Conservation (phyloP, 1,140 invertebrate genomes). For the Papilio aristodemus region DNA sequence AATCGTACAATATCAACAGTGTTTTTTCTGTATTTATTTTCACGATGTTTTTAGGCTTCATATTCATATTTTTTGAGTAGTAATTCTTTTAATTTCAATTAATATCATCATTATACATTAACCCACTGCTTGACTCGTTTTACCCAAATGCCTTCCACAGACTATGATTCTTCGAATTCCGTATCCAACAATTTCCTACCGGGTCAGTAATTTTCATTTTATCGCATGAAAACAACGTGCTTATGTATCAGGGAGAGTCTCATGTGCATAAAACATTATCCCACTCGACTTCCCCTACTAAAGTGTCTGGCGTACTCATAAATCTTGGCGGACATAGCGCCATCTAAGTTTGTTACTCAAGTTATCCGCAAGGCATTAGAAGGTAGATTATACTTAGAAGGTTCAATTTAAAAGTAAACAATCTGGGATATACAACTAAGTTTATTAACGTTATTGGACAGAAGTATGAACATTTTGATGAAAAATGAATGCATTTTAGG, state of each 20-base stretch:
- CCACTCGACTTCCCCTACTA: slow-evolving; percentile 16
- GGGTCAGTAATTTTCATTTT: slow-evolving; percentile 9
- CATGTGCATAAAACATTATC: slow-evolving; percentile 23
- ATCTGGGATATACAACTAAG: slow-evolving; percentile 6
- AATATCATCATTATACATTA: too few relatives aligned
- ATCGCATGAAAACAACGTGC: slow-evolving; percentile 15
- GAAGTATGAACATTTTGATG: slow-evolving; percentile 16
- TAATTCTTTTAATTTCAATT: too few relatives aligned
- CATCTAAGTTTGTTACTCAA: slow-evolving; percentile 32
- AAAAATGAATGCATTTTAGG: too few relatives aligned
- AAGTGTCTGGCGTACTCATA: slow-evolving; percentile 28
- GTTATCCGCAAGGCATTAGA: slow-evolving; percentile 26
- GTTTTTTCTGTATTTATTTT: slow-evolving; percentile 1
- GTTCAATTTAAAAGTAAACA: slow-evolving; percentile 27
- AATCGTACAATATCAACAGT: neutral
- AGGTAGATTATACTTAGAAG: slow-evolving; percentile 10
- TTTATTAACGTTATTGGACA: too few relatives aligned
- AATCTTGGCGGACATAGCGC: slow-evolving; percentile 20
- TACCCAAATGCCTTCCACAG: too few relatives aligned
- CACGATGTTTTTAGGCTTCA: neutral
- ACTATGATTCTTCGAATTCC: too few relatives aligned
- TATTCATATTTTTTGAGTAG: neutral
- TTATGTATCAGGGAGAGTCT: slow-evolving; percentile 4
- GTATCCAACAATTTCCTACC: too few relatives aligned
- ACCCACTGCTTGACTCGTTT: too few relatives aligned